These are phyloP conservation scores for Corythornis vintsioides DNA, from an alignment of 2,113 vertebrate species.

Conservation along the genomic window DNA sequence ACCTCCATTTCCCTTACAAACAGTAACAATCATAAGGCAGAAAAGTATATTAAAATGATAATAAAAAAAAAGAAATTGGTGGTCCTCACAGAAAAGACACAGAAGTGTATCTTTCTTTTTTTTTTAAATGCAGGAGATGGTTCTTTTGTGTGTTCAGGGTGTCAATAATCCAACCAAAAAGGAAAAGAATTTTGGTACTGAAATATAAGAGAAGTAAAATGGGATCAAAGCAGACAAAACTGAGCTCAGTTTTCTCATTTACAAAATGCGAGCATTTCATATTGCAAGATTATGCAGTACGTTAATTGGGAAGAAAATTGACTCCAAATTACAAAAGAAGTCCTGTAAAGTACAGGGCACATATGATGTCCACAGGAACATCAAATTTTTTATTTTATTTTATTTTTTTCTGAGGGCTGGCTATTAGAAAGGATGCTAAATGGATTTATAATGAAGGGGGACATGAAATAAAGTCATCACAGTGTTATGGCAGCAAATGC, in stretches of 20 bases:
- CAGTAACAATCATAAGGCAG: neutral
- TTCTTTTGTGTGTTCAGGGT: neutral
- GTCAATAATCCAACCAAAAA: neutral
- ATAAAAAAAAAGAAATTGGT: constrained; percentile 7
- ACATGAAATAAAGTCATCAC: neutral
- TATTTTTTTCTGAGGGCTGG: neutral
- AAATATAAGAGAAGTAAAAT: constrained; percentile 21
- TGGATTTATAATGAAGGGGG: constrained; percentile 55
- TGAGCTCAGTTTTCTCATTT: constrained; percentile 45
- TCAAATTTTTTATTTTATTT: neutral
- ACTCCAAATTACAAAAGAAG: constrained; percentile 25
- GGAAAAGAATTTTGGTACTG: neutral
- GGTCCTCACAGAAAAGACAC: neutral
- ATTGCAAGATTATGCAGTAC: constrained; percentile 12
- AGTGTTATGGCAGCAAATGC: neutral
- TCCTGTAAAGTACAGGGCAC: neutral
- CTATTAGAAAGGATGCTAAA: constrained; percentile 27
- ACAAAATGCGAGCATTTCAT: constrained; percentile 5
- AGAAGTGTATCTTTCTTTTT: neutral
- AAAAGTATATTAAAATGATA: neutral
- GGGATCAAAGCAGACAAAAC: constrained; percentile 18
- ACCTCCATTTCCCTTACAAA: neutral
- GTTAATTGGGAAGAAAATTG: constrained; percentile 59
- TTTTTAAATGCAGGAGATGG: neutral
- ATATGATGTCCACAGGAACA: neutral